phyloP scores from a whole-genome alignment of 2,797 vertebrate genomes.

The Aldrovandia affinis region DNA sequence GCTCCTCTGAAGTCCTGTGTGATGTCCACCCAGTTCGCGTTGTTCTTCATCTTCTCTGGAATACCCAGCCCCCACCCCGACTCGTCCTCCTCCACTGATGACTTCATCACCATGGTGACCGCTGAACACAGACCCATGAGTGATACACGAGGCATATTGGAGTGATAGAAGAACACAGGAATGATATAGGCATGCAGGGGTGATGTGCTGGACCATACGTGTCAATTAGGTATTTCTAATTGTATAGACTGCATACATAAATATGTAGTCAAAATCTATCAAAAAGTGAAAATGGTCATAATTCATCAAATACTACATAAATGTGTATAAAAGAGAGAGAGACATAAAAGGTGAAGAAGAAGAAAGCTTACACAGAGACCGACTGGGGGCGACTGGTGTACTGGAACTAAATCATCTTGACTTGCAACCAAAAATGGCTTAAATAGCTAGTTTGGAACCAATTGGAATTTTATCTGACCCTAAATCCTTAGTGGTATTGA shows the following conservation, averaged over 20 bases:
- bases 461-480: neutral
- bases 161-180: neutral
- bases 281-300: no score
- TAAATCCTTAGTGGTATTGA: neutral
- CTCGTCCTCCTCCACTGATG: conserved; percentile 91
- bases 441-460: conserved; percentile 25
- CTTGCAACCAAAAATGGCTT: conserved; percentile 43
- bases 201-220: neutral
- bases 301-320: neutral
- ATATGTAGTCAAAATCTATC: no score
- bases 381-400: neutral
- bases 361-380: neutral
- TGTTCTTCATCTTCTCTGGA: conserved; percentile 93
- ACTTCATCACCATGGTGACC: conserved; percentile 94
- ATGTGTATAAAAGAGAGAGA: neutral
- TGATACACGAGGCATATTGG: no score
- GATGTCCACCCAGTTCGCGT: conserved; percentile 92
- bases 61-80: conserved; percentile 90
- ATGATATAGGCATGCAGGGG: neutral
- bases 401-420: neutral
- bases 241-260: no score
- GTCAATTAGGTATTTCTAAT: neutral
- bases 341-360: neutral
- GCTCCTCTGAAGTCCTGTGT: conserved; percentile 93
- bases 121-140: conserved; percentile 37